A percentile compares a stretch with the other conserved stretches of the same genome.
These are phyloP conservation scores for Cylas formicarius DNA, from an alignment of 1,140 invertebrate species.

Conservation along the genomic window DNA sequence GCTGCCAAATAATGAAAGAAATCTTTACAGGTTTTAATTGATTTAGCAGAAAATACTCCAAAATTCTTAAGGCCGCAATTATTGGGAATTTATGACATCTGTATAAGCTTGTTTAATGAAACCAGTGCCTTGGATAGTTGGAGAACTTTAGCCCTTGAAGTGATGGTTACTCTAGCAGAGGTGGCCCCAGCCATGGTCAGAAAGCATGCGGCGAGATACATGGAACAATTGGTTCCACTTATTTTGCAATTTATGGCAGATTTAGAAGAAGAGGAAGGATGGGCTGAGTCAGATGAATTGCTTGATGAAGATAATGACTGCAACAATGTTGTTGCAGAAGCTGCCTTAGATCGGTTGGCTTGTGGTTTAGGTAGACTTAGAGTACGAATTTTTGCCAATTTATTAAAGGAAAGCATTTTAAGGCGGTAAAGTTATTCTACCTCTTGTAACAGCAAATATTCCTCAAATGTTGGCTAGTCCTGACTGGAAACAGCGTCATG, in stretches of 20 bases:
- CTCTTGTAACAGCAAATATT: slow-evolving; percentile 77
- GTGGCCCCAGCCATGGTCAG: slow-evolving; percentile 92
- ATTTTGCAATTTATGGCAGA: slow-evolving; percentile 96
- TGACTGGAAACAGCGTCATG: slow-evolving; percentile 84
- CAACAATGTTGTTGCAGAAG: slow-evolving; percentile 92
- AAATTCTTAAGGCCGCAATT: slow-evolving; percentile 87
- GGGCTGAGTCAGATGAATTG: slow-evolving; percentile 71
- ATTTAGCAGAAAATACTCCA: slow-evolving; percentile 86
- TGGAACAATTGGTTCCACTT: slow-evolving; percentile 69
- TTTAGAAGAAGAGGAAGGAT: slow-evolving; percentile 86
- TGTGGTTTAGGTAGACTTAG: slow-evolving; percentile 70
- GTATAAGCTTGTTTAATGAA: slow-evolving; percentile 78
- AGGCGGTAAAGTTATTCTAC: slow-evolving; percentile 85
- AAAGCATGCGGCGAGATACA: slow-evolving; percentile 76
- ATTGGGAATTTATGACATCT: slow-evolving; percentile 81
- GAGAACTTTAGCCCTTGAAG: slow-evolving; percentile 87
- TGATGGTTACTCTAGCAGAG: slow-evolving; percentile 91
- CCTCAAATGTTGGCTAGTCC: slow-evolving; percentile 79
- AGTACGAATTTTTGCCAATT: not conserved
- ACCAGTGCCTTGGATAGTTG: slow-evolving; percentile 72
- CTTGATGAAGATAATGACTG: slow-evolving; percentile 81
- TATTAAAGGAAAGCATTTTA: slow-evolving; percentile 2
- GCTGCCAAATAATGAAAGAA: too few species aligned
- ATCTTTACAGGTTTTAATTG: slow-evolving; percentile 63
- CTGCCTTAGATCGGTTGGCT: slow-evolving; percentile 90